Evolutionary conservation across 2,888 invertebrate genomes (phyloP).

Genomic region (Synanthedon vespiformis): DNA sequence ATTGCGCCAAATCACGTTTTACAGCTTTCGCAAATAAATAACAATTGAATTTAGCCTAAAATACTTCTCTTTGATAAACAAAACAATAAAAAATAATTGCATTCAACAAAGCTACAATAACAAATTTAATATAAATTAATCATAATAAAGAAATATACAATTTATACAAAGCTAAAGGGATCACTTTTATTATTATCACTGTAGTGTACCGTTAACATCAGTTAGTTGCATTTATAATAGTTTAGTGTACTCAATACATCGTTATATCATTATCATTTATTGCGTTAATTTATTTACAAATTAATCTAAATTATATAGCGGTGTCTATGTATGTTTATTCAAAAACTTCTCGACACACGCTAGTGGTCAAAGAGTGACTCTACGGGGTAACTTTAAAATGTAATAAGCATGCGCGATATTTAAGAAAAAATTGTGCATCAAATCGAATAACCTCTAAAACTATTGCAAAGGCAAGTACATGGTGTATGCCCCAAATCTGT

Average conservation of each 20-base stretch:
- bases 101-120: slow-evolving; percentile 70
- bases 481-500: slow-evolving; percentile 42
- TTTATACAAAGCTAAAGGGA: slow-evolving; percentile 64
- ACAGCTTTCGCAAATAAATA: slow-evolving; percentile 67
- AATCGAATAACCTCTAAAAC: slow-evolving; percentile 44
- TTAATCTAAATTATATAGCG: neutral
- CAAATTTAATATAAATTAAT: slow-evolving; percentile 70
- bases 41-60: slow-evolving; percentile 70
- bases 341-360: neutral
- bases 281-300: slow-evolving; percentile 31
- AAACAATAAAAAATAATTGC: slow-evolving; percentile 71
- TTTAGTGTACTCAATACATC: slow-evolving; percentile 1
- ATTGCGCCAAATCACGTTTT: slow-evolving; percentile 59
- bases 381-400: slow-evolving; percentile 55
- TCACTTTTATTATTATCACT: slow-evolving; percentile 61
- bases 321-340: neutral
- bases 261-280: slow-evolving; percentile 19
- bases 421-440: slow-evolving; percentile 46
- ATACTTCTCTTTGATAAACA: slow-evolving; percentile 67
- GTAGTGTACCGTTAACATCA: slow-evolving; percentile 32
- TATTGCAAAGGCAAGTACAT: slow-evolving; percentile 65
- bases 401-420: slow-evolving; percentile 11
- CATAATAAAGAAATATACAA: slow-evolving; percentile 63
- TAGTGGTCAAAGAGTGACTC: slow-evolving; percentile 9
- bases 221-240: slow-evolving; percentile 22